A percentile compares a stretch with the other conserved stretches of the same genome.
Conservation (phyloP, 2,888 invertebrate genomes). For the Leptarthrus brevirostris region DNA sequence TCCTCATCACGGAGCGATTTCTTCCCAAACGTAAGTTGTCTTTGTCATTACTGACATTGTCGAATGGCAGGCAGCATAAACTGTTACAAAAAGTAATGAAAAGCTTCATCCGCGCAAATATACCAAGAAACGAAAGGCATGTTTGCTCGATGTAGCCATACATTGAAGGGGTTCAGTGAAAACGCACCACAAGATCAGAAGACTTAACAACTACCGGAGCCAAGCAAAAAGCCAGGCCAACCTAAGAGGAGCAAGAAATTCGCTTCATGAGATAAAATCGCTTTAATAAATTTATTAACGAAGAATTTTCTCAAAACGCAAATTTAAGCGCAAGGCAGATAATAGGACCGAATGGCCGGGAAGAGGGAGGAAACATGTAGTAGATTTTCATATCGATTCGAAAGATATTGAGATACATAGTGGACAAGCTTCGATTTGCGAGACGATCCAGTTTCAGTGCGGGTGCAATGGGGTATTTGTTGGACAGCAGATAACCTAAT, state of each 20-base stretch:
- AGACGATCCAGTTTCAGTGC: conserved; percentile 22
- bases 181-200: conserved; percentile 35
- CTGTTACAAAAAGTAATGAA: conserved; percentile 18
- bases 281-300: conserved; percentile 55
- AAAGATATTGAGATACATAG: conserved; percentile 45
- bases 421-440: conserved; percentile 18
- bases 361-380: conserved; percentile 18
- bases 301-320: conserved; percentile 55
- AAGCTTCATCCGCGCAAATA: conserved; percentile 21
- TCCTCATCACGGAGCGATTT: conserved; percentile 52
- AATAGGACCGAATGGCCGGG: conserved; percentile 32
- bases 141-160: conserved; percentile 43
- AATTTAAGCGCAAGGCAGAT: conserved; percentile 50
- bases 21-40: conserved; percentile 51
- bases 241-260: conserved; percentile 22
- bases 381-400: conserved; percentile 46
- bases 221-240: conserved; percentile 20
- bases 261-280: conserved; percentile 51
- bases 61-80: conserved; percentile 44
- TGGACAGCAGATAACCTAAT: conserved; percentile 21
- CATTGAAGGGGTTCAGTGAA: conserved; percentile 46
- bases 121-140: neutral
- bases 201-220: neutral
- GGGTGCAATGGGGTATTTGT: conserved; percentile 33
- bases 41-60: conserved; percentile 50